A percentile compares a stretch with the other conserved stretches of the same genome.
These are phyloP conservation scores for Hesperophylax magnus DNA, from an alignment of 1,140 invertebrate species.

Conservation along the genomic window DNA sequence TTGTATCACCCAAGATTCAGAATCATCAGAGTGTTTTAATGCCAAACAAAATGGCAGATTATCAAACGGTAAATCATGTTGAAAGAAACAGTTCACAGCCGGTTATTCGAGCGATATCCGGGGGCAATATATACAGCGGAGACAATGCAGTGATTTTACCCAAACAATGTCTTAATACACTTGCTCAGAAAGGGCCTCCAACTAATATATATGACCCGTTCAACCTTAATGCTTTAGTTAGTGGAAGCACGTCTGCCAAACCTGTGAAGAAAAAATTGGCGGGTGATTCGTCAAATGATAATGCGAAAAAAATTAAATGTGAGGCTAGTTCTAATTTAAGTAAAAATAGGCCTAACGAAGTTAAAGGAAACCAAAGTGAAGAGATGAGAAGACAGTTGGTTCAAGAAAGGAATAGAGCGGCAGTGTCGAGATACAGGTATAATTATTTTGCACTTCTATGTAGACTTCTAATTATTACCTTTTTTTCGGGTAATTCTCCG, in stretches of 20 bases:
- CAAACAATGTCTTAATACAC: not conserved
- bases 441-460: constrained; percentile 25
- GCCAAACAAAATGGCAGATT: not conserved
- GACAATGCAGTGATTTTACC: constrained; percentile 9
- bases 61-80: not conserved
- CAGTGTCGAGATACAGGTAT: constrained; percentile 54
- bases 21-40: not conserved
- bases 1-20: not conserved
- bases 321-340: not conserved
- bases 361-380: not conserved
- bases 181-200: not conserved
- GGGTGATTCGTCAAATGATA: not conserved
- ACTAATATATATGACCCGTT: not conserved
- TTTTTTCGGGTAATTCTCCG: no score
- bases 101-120: constrained; percentile 11
- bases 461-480: no score
- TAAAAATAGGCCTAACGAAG: not conserved
- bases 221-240: not conserved
- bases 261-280: not conserved
- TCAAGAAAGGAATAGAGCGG: constrained; percentile 48
- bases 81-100: not conserved
- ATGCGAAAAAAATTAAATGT: not conserved
- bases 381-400: constrained; percentile 8
- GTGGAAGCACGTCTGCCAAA: not conserved
- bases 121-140: constrained; percentile 18